Base-by-base conservation (phyloP, 1,140 invertebrate genomes). In the Oryctes rhinoceros region DNA sequence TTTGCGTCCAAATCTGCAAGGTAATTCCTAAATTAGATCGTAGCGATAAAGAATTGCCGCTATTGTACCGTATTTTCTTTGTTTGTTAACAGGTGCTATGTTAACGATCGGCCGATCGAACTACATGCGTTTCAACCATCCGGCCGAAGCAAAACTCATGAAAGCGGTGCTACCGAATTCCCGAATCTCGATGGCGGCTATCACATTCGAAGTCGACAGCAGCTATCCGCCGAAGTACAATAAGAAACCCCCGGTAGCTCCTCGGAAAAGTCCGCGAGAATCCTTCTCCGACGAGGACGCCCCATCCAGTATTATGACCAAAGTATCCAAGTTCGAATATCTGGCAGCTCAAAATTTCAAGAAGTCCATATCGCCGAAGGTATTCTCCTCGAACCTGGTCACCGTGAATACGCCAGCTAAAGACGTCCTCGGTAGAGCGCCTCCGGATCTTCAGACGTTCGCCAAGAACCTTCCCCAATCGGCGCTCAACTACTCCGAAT, bases 91-190 rank as follows among this genome's bases (percentile, higher is more conserved):
- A 94, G 94, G 94, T 85, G 93, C 92, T 85, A 97, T 96, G 94
- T 88, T 97, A 76, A 96, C 94, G 74, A 93, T 97, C 78, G 96
- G 96, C 20, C 90, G 95, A 44, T 96, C 95, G 11, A 96, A 95
- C 85, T 96, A 95, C 86, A 92, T 97, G 85, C 92, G 96, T 10
- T 97, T 96, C 89, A 97, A 97, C 87, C 95, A 97, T 88, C 96
- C 96, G 0, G 94, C 93, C 71, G 95, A 97, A 86, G 96, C 96
- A 1, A 92, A 94, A 84, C 90, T 96, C 79, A 93, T 97, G 89
- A 96, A 94, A 88, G 93, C 93, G 0, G 92, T 93, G n/a, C 86
- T 95, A 53, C 93, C 94, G 0, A 92, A 93, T 53, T 89, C 92
- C 2, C 89, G 94, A 83, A 93, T 95, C 62, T 95, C 95, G 3